A percentile compares a stretch with the other conserved stretches of the same genome.
These are phyloP conservation scores for Poicephalus gulielmi DNA, from an alignment of 2,113 vertebrate species.

Conservation along the genomic window DNA sequence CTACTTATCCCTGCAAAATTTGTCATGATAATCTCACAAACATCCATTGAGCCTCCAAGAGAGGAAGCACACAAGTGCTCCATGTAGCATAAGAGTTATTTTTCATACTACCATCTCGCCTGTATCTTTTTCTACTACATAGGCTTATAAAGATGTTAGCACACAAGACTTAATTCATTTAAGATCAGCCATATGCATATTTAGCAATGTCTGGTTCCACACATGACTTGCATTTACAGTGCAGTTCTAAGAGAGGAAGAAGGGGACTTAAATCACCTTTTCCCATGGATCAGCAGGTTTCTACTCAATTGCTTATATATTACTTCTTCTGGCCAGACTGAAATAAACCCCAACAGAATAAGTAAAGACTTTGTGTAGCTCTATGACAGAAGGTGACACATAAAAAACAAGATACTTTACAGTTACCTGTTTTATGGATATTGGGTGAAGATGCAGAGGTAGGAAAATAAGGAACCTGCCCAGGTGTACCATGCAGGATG, in stretches of 20 bases:
- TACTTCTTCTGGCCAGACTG: background rate
- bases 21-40: background rate
- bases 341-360: background rate
- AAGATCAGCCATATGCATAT: background rate
- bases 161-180: background rate
- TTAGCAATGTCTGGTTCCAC: background rate
- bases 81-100: background rate
- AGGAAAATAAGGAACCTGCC: conserved; percentile 71
- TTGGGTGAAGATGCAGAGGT: conserved; percentile 69
- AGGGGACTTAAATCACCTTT: background rate
- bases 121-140: background rate
- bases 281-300: background rate
- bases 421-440: conserved; percentile 75
- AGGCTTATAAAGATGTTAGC: background rate
- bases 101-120: background rate
- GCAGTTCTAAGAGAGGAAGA: background rate
- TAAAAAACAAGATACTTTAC: background rate
- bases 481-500: conserved; percentile 62
- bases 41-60: background rate
- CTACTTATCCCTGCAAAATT: background rate
- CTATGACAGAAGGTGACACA: background rate
- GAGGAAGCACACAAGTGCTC: background rate
- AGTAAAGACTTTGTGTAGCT: background rate
- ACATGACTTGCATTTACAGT: background rate
- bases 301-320: background rate